Conservation (phyloP, 1,140 invertebrate species). For the Musca vetustissima region DNA sequence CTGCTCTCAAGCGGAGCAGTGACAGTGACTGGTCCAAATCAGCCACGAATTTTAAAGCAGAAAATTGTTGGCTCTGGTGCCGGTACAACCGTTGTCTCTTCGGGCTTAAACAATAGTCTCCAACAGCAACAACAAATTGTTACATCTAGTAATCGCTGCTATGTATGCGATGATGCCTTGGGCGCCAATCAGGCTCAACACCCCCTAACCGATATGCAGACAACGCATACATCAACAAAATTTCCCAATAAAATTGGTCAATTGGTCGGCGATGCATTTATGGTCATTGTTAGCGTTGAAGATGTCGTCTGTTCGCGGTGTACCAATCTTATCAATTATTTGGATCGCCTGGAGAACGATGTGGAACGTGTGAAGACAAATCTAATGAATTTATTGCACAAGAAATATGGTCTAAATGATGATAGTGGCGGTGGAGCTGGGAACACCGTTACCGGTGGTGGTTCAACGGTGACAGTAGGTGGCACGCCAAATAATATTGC, state of each 20-base stretch:
- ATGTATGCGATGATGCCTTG: constrained; percentile 49
- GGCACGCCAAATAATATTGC: constrained; percentile 4
- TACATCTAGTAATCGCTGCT: constrained; percentile 35
- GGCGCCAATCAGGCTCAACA: constrained; percentile 37
- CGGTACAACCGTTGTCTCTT: constrained; percentile 29
- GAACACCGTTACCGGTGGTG: not conserved
- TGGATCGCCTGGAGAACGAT: constrained; percentile 52
- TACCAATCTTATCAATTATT: constrained; percentile 53
- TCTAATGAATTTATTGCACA: constrained; percentile 50
- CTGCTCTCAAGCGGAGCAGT: constrained; percentile 53
- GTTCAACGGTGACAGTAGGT: not conserved
- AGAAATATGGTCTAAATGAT: constrained; percentile 54
- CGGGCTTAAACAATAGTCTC: constrained; percentile 30
- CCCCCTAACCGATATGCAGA: constrained; percentile 46
- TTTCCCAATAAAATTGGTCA: constrained; percentile 54
- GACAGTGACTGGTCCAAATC: constrained; percentile 51
- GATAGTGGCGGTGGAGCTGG: constrained; percentile 38
- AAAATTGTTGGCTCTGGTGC: constrained; percentile 33
- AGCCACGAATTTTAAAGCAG: constrained; percentile 50
- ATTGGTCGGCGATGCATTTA: constrained; percentile 52
- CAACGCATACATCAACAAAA: constrained; percentile 50
- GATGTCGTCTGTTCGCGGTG: constrained; percentile 54
- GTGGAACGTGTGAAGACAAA: constrained; percentile 52
- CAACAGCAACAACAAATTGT: constrained; percentile 9
- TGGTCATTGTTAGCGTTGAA: constrained; percentile 52